These are phyloP conservation scores for Antedon mediterranea DNA, from an alignment of 53 echinoderm and acorn worm genomes.

Conservation along the genomic window DNA sequence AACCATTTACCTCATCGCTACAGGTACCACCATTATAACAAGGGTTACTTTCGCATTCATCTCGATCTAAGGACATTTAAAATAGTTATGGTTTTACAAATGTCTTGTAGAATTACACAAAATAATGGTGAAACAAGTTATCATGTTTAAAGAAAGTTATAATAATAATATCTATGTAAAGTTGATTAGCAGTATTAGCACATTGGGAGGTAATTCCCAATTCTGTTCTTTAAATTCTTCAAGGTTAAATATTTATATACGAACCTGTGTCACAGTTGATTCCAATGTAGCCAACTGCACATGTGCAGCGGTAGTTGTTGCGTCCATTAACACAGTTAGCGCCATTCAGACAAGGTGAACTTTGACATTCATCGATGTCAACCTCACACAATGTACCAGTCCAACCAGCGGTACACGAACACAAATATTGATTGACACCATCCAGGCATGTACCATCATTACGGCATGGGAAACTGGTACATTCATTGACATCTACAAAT, in stretches of 20 bases:
- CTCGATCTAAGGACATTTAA: background rate
- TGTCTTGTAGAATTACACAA: too few species aligned
- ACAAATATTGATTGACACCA: background rate
- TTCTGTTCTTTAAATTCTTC: too few species aligned
- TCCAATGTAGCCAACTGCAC: background rate
- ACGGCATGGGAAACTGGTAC: background rate
- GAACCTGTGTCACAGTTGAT: background rate
- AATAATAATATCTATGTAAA: too few species aligned
- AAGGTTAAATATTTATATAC: too few species aligned
- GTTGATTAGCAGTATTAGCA: too few species aligned
- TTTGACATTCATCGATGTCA: background rate
- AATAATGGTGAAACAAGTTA: too few species aligned
- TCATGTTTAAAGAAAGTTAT: too few species aligned
- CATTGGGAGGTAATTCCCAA: too few species aligned
- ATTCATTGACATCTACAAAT: background rate
- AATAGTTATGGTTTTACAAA: too few species aligned
- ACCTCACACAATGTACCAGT: background rate
- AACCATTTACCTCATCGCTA: constrained; percentile 10
- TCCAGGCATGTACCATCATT: background rate
- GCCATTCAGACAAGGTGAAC: background rate
- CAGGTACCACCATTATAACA: constrained; percentile 68
- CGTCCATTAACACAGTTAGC: background rate
- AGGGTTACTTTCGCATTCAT: constrained; percentile 32
- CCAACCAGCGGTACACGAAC: background rate
- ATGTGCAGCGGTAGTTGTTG: background rate